Base-by-base conservation (phyloP, 2,113 vertebrate species). In the Catharus minimus region DNA sequence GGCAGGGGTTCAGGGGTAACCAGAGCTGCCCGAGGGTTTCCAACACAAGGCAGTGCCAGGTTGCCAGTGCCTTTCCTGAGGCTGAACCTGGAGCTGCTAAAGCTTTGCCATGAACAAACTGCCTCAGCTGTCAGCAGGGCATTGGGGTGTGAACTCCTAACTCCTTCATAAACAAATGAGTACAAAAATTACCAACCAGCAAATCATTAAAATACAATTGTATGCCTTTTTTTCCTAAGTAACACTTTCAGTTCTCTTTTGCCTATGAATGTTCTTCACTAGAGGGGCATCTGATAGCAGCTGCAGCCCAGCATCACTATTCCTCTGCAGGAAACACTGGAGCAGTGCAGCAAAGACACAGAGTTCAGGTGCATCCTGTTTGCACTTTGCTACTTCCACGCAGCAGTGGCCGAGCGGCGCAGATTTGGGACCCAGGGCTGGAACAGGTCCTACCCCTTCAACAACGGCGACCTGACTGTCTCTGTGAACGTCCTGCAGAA, bases 381-480 rank as follows among this genome's bases (percentile, higher is more conserved):
- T 3, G 96, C 97, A 0, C 96, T 98, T 24, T 98, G 97, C 72
- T 98, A 98, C 92, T 98, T 98, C 90, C 98, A 98, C 0, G 97
- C 97, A 0, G 97, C 96, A 26, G 97, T 98, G 89, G 97, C 97
- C 0, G 97, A 98, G 92, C 89, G 97, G 82, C 97, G 97, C 75
- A 97, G 97, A 89, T 98, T 98, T 3, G 97, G 98, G 0, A 64
- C 98, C 11, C 97, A 97, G 86, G 98, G 97, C 77, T 98, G 98
- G 98, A 98, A 97, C 83, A 81, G 97, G 46, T 55, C 96, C 0
- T 98, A 98, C 71, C 97, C 97, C 74, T 98, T 98, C 95, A 98
- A 97, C 94, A 97, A 94, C 1, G 94, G 97, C 3, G 97, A 98
- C 93, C 97, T 98, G 44, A 97, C 97, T 68, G 97, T 97, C 67